phyloP scores from a whole-genome alignment of 2,113 vertebrate species.

The Sitta europaea region DNA sequence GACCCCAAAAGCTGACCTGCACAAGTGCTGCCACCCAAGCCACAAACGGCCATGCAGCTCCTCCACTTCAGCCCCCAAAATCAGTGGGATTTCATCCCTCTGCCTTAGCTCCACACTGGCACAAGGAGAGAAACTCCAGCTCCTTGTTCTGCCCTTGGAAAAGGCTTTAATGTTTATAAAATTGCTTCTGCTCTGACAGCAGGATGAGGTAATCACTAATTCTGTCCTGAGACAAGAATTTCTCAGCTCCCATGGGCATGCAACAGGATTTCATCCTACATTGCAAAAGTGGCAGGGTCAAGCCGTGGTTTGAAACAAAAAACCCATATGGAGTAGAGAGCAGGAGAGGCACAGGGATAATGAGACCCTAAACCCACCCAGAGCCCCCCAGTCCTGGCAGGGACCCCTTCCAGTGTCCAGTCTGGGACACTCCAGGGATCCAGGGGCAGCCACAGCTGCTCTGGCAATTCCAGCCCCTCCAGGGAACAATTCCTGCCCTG shows the following conservation, averaged over 20 bases:
- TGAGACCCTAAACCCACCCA: rapidly evolving
- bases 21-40: neutral
- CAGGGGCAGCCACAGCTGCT: neutral
- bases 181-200: neutral
- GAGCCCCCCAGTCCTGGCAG: neutral
- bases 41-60: neutral
- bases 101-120: neutral
- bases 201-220: neutral
- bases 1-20: neutral
- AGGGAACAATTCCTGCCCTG: no score
- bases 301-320: neutral
- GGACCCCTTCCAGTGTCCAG: neutral
- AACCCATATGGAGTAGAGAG: neutral
- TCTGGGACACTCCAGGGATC: neutral
- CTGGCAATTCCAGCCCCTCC: neutral
- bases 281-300: neutral
- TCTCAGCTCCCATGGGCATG: neutral
- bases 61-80: neutral
- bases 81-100: neutral
- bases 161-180: neutral
- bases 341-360: neutral
- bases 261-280: neutral
- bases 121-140: neutral
- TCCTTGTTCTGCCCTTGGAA: neutral
- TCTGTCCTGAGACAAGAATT: neutral